Evolutionary conservation across 2,888 invertebrate genomes (phyloP), one percentile per base, ranked within the genome.

Genomic region (Priocnemis perturbator): DNA sequence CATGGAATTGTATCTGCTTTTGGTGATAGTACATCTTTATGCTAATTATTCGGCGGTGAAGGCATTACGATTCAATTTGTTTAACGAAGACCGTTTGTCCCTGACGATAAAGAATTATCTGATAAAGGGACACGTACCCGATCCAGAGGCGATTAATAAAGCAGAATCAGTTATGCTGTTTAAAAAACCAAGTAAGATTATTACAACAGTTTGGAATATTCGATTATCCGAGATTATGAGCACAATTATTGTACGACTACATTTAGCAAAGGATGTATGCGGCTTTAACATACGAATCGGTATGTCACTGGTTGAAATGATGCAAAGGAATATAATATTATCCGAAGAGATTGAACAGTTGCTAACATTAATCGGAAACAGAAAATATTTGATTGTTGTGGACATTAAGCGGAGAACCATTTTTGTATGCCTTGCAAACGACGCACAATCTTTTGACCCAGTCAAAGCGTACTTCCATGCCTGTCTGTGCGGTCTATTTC

Each of bases 11-110:
- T 97, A 96, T 89, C 79, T 93, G 48, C 44, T 93, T 14, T 93
- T 97, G 87, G 94, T 96, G 47, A 79, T 91, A 45, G 87, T 97
- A 17, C 98, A 99, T 90, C 90, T 99, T 17, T 92, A 93, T 84
- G 94, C 95, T 60, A 99, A 99, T 90, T 97, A 96, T 86, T 91
- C 92, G 79, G 98, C 98, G 0, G 96, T 98, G 0, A 93, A 93
- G 74, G 91, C 95, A 0, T 92, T 98, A 11, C 92, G 94, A 78
- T 91, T 98, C 86, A 93, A 93, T 77, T 94, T 95, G 0, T 91
- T 98, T 50, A 98, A 98, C 87, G 93, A 93, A 81, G 92, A 95
- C 26, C 92, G 98, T 60, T 93, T 95, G 76, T 90, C 94, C 20
- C 91, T 95, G 66, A 90, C 94, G 0, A 90, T 97, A 23, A 91